Evolutionary conservation across 30 jellyfish, hydroid and myxozoan genomes (phyloP).

Genomic region (Turritopsis dohrnii): DNA sequence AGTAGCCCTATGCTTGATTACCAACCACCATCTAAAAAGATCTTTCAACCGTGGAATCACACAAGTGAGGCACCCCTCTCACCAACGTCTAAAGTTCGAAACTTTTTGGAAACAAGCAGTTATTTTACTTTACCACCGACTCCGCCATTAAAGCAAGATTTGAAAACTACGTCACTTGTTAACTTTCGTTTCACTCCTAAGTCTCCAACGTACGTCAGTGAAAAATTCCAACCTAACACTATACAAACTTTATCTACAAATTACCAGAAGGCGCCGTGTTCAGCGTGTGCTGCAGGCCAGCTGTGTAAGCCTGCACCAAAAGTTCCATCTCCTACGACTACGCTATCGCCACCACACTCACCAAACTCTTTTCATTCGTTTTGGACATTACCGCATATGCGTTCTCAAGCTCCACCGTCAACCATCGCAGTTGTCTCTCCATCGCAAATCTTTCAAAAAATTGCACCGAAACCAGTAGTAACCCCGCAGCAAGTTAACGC

Average conservation of each 20-base stretch:
- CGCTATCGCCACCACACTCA: conserved; percentile 28
- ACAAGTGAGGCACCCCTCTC: conserved; percentile 26
- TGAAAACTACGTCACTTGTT: conserved; percentile 2
- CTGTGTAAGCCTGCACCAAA: conserved; percentile 25
- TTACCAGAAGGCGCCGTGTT: conserved; percentile 29
- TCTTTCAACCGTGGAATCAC: conserved; percentile 92
- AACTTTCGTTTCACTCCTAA: conserved; percentile 1
- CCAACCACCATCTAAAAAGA: conserved; percentile 62
- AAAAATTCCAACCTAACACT: not conserved
- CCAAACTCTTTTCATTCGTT: conserved; percentile 20
- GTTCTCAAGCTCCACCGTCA: conserved; percentile 1
- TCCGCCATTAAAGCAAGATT: conserved; percentile 39
- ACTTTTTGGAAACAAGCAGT: conserved; percentile 21
- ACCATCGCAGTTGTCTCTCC: conserved; percentile 17
- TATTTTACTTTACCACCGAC: conserved; percentile 27
- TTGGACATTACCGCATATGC: conserved; percentile 26
- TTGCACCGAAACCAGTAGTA: conserved; percentile 43
- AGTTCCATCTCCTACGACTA: conserved; percentile 16
- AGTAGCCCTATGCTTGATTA: conserved; percentile 53
- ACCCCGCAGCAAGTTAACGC: conserved; percentile 18
- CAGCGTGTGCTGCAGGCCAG: conserved; percentile 48
- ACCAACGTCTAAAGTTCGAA: conserved; percentile 37
- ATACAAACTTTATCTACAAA: not conserved
- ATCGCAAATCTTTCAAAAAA: not conserved
- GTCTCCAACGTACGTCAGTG: not conserved